Evolutionary conservation across 2,113 vertebrate genomes (phyloP), one percentile per base, ranked within the genome.

Genomic region (Brevimyrus niger): DNA sequence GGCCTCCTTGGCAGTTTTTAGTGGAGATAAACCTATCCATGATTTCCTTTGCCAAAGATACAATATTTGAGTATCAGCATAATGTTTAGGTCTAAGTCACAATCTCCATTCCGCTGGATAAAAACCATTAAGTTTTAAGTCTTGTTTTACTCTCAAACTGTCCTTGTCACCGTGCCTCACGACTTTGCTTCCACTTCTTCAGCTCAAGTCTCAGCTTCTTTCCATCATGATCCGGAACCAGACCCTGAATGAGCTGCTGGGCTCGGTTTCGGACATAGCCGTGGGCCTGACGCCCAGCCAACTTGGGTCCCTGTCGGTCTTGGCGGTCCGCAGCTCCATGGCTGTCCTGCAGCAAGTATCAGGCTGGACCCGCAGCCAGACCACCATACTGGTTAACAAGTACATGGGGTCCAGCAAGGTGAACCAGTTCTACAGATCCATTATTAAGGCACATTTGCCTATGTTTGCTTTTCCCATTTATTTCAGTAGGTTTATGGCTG

Each of bases 161-260:
- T 58, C 23, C 31, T 42, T 42, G 42, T 6, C 44, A 46, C 44
- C 5, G 6, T 6, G 15, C 21, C n/a, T 44, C 50, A 82, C 4
- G 4, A 48, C 92, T 51, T 88, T 85, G 23, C 53, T 17, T 48
- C 15, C 69, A 21, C 38, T 50, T 55, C 90, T 82, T 88, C 88
- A 97, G 96, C 94, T 97, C 89, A 97, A 97, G 91, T 95, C 95
- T 47, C 92, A 94, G 0, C 95, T 97, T 53, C 91, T 97, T 87
- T 91, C 94, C 44, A 90, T 95, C 21, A 96, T 95, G 86, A 92
- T 91, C 1, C 91, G 94, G 92, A 97, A 96, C 92, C 96, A 96
- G 92, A 96, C 96, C 1, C 88, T 97, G 92, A 96, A 96, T 0
- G 95, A 97, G 89, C 93, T 92, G 6, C 93, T 97, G 86, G 96